phyloP scores from a whole-genome alignment of 1,140 invertebrate species.

The Ips nitidus region DNA sequence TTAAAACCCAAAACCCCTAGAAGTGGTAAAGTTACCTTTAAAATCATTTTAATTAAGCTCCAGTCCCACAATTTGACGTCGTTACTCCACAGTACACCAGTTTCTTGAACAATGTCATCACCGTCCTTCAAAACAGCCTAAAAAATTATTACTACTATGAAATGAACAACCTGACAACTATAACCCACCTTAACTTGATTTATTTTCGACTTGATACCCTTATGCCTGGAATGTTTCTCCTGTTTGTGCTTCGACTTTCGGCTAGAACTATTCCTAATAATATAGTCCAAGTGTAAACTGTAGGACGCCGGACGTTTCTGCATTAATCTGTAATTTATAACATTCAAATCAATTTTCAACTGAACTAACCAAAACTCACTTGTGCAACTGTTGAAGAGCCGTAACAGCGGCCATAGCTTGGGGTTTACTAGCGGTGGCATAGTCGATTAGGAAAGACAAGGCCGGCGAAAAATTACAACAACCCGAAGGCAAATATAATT shows the following conservation, averaged over 20 bases:
- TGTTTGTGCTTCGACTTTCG: slow-evolving; percentile 38
- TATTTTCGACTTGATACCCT: slow-evolving; percentile 45
- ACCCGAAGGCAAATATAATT: slow-evolving; percentile 80
- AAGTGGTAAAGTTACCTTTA: slow-evolving; percentile 66
- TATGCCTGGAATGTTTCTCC: slow-evolving; percentile 23
- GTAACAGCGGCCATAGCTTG: slow-evolving; percentile 80
- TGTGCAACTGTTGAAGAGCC: slow-evolving; percentile 75
- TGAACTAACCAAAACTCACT: slow-evolving; percentile 43
- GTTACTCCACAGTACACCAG: slow-evolving; percentile 71
- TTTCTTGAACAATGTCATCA: slow-evolving; percentile 72
- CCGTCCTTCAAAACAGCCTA: slow-evolving; percentile 57
- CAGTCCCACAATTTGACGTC: slow-evolving; percentile 80
- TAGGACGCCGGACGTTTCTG: slow-evolving; percentile 74
- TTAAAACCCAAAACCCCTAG: too few relatives aligned
- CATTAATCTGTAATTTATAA: slow-evolving; percentile 59
- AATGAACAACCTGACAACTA: slow-evolving; percentile 3
- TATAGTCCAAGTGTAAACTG: slow-evolving; percentile 81
- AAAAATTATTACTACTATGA: background rate
- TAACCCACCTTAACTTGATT: slow-evolving; percentile 44
- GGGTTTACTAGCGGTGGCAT: slow-evolving; percentile 74
- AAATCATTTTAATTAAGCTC: slow-evolving; percentile 75
- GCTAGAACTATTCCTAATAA: slow-evolving; percentile 52
- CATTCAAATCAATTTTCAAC: slow-evolving; percentile 5
- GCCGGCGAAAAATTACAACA: slow-evolving; percentile 80
- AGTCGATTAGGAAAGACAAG: slow-evolving; percentile 75